Percentiles rank a stretch among this genome's conserved stretches.
These are phyloP conservation scores for Bombus sylvicola DNA, from an alignment of 1,140 invertebrate species.

Conservation along the genomic window DNA sequence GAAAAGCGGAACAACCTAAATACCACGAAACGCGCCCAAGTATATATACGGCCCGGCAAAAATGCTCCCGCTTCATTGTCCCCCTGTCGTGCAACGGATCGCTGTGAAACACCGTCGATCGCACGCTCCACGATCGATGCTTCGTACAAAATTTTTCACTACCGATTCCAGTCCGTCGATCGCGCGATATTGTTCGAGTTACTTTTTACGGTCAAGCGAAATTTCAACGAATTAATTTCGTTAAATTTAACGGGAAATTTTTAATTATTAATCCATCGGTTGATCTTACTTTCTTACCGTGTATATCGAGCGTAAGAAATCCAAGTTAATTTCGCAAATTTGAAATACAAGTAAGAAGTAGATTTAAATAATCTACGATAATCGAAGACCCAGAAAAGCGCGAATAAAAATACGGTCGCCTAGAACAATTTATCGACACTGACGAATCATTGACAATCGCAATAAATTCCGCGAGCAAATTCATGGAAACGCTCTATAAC, in stretches of 20 bases:
- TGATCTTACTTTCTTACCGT: no score
- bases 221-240: no score
- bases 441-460: background rate
- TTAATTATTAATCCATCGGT: no score
- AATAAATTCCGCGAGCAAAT: background rate
- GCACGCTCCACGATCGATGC: background rate
- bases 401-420: background rate
- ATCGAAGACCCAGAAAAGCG: no score
- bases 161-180: background rate
- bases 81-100: background rate
- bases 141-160: background rate
- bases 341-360: no score
- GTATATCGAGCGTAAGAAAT: no score
- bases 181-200: no score
- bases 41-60: slow-evolving; percentile 17
- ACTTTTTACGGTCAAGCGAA: no score
- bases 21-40: slow-evolving; percentile 44
- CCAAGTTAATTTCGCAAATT: no score
- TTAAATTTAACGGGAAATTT: no score
- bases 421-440: no score
- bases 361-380: no score
- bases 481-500: background rate
- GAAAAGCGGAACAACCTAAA: slow-evolving; percentile 57
- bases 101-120: background rate
- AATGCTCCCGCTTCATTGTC: slow-evolving; percentile 23